Evolutionary conservation across 2,113 vertebrate species (phyloP).

Genomic region (Chascanopsetta lugubris): DNA sequence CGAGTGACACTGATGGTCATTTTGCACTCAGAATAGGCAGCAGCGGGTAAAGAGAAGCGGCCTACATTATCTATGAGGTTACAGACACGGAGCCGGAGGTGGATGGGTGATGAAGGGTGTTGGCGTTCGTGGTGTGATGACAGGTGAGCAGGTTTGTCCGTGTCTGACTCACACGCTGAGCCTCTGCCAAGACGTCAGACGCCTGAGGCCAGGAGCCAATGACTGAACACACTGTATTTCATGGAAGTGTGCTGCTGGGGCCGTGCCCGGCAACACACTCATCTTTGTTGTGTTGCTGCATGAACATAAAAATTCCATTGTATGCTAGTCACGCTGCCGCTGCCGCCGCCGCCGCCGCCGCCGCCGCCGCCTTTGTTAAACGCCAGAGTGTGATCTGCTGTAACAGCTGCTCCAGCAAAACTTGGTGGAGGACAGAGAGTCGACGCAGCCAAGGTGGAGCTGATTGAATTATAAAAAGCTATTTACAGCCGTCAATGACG

Average conservation of each 20-base stretch:
- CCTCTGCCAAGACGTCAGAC: conserved; percentile 52
- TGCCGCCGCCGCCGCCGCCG: too few species aligned
- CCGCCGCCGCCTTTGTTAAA: conserved; percentile 46
- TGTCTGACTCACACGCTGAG: conserved; percentile 33
- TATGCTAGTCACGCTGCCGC: conserved; percentile 41
- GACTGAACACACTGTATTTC: conserved; percentile 18
- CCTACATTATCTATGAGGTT: conserved; percentile 7
- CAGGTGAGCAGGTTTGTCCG: conserved; percentile 54
- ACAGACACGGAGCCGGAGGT: background rate
- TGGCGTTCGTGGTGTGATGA: conserved; percentile 47
- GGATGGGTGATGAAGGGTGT: conserved; percentile 42
- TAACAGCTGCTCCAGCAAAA: conserved; percentile 56
- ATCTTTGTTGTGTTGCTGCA: conserved; percentile 50
- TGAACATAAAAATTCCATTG: conserved; percentile 60
- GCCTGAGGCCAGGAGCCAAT: conserved; percentile 29
- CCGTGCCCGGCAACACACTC: conserved; percentile 40
- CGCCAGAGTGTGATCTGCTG: conserved; percentile 35
- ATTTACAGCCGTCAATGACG: conserved; percentile 45
- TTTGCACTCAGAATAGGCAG: conserved; percentile 32
- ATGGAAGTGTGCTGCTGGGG: conserved; percentile 36
- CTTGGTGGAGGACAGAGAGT: conserved; percentile 27
- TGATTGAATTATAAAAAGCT: conserved; percentile 49
- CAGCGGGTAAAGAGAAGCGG: background rate
- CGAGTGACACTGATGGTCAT: conserved; percentile 48
- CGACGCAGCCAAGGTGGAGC: conserved; percentile 42